Base-by-base conservation (phyloP, 23 tunicate species). In the Trididemnum miniatum region DNA sequence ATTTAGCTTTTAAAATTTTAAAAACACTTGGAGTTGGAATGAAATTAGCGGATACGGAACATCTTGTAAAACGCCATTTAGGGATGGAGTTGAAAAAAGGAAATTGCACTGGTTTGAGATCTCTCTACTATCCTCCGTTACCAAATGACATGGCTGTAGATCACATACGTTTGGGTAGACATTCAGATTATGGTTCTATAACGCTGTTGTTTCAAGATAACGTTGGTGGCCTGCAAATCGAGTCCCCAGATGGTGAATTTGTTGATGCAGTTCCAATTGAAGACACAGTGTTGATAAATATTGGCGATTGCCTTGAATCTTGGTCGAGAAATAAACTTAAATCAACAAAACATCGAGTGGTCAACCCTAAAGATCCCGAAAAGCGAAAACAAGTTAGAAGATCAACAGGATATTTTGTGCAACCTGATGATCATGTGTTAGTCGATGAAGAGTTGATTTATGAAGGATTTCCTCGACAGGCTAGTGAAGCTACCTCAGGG, bases 121-220 rank as follows among this genome's bases (percentile, higher is more conserved):
- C 37, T 0, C 73, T 85, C 22, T 82, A 85, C 64, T 85, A 85
- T 63, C 89, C 83, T 1, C 83, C 89, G 18, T 28, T 85, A n/a
- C 77, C 89, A 1, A 32, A 77, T 28, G 71, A 65, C 20, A 12
- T 60, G n/a, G 1, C 37, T 25, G 52, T 77, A 0, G 77, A 77
- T 22, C 76, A 77, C 34, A 20, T 78, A 3, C 32, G 89, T 1
- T 40, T 77, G 1, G 89, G 83, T 18, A 83, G 78, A 39, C 89
- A 85, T 64, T 75, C 84, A 20, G 89, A 85, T 65, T 85, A 85
- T 85, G 89, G 89, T 5, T 77, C 89, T 2, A 51, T 85, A 27
- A 77, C 89, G 2, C 32, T 78, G 26, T 38, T 85, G 25, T 85
- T 85, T 49, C 83, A 85, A 78, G 89, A 77, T 75, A 35, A 85